Evolutionary conservation across 37 sponge, comb jelly and placozoan species (phyloP).

Genomic region (Cladorhizidae sp.): DNA sequence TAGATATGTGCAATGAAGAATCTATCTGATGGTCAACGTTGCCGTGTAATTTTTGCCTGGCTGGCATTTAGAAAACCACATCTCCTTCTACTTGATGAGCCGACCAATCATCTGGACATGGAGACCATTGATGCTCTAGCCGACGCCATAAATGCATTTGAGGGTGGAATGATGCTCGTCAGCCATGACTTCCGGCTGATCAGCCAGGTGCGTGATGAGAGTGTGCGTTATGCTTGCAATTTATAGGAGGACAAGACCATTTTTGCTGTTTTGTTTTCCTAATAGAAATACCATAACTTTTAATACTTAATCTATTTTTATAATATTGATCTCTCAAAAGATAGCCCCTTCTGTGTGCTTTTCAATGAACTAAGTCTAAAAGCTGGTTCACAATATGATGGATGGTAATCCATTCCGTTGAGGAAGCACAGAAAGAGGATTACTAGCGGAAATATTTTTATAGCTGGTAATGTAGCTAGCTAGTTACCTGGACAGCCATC

Average conservation of each 20-base stretch:
- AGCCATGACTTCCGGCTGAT: conserved; percentile 98
- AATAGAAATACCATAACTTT: neutral
- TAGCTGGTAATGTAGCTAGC: too few species aligned
- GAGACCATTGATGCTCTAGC: conserved; percentile 97
- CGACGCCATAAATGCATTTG: conserved; percentile 82
- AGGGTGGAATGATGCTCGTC: conserved; percentile 92
- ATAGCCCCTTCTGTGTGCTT: neutral
- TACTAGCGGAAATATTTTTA: too few species aligned
- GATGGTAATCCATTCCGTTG: too few species aligned
- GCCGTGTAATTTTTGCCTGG: conserved; percentile 94
- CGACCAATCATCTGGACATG: conserved; percentile 96
- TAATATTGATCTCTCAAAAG: neutral
- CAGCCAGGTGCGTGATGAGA: conserved; percentile 88
- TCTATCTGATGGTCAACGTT: conserved; percentile 92
- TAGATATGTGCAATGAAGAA: conserved; percentile 90
- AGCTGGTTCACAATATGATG: too few species aligned
- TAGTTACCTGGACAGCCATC: too few species aligned
- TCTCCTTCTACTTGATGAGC: conserved; percentile 91
- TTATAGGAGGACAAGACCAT: too few species aligned
- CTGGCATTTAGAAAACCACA: conserved; percentile 88
- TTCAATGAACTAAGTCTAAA: too few species aligned
- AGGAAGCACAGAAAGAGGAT: too few species aligned
- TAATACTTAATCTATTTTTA: too few species aligned
- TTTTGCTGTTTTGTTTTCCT: too few species aligned
- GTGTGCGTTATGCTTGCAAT: too few species aligned